Base-by-base conservation (phyloP, 2,888 invertebrate genomes). In the Oscheius sp. region DNA sequence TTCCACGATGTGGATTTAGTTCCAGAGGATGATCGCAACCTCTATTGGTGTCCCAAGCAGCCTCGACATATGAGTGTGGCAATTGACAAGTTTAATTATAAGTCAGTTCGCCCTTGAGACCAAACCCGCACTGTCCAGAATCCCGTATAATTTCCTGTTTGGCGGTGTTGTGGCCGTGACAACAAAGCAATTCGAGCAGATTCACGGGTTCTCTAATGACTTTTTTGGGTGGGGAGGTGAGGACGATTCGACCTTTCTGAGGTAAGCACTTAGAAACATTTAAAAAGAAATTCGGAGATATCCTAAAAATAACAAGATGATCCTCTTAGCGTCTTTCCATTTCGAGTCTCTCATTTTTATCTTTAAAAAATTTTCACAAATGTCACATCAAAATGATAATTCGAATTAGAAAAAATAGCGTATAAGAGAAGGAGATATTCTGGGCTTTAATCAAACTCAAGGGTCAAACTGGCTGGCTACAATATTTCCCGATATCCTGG, bases 141-240 rank as follows among this genome's bases (percentile, higher is more conserved):
- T 96, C 86, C 95, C 95, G 63, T 97, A 97, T 87, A 90, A 91
- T 75, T 91, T 92, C 73, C 91, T 96, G 75, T 96, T 97, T 88
- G 96, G 96, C 27, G 96, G 96, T 42, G 95, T 96, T 5, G 93
- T 93, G 77, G 96, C 96, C 1, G 91, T 97, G 89, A 93, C 92
- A 0, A 90, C 90, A 65, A 91, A 92, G 75, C 96, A 97, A 86
- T 93, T 96, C 87, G 89, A 91, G 65, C 90, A 91, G 74, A 92
- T 96, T 23, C 97, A 97, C 88, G 90, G 90, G 6, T 90, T 88
- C 79, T 89, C 89, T 12, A 90, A 90, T 81, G 92, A 92, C 71
- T 80, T 76, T 46, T 96, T 95, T 93, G 96, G 96, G 15, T 96
- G 96, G 96, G 96, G 96, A 10, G 96, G 94, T 0, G 96, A 97